phyloP scores from a whole-genome alignment of 2,113 vertebrate species.

The Probosciger aterrimus region DNA sequence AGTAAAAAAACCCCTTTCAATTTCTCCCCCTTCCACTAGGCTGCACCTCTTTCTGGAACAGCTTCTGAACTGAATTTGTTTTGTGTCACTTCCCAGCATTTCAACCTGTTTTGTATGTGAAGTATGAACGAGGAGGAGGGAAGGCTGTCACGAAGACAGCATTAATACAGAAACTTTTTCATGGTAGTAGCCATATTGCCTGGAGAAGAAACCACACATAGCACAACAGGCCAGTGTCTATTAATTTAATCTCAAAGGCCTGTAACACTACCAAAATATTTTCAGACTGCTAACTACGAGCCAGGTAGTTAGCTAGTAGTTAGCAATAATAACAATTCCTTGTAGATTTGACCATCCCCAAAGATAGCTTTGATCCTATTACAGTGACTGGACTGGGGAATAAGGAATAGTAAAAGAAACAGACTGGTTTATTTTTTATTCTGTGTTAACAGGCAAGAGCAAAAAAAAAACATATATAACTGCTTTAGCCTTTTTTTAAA shows the following conservation, averaged over 20 bases:
- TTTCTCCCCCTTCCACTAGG: background rate
- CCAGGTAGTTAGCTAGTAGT: slow-evolving; percentile 39
- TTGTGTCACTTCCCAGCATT: background rate
- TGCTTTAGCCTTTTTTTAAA: slow-evolving; percentile 7
- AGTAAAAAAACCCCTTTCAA: background rate
- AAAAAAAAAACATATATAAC: slow-evolving; percentile 42
- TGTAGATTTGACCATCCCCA: slow-evolving; percentile 67
- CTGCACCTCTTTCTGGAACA: background rate
- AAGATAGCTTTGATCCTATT: slow-evolving; percentile 59
- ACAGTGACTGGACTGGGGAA: slow-evolving; percentile 64
- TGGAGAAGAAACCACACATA: slow-evolving; percentile 47
- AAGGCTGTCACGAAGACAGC: background rate
- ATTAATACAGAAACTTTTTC: slow-evolving; percentile 17
- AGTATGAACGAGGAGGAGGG: background rate
- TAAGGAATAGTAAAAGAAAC: slow-evolving; percentile 37
- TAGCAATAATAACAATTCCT: slow-evolving; percentile 49
- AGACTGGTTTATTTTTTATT: slow-evolving; percentile 55
- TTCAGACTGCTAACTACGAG: slow-evolving; percentile 57
- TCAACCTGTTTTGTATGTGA: background rate
- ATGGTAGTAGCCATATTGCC: slow-evolving; percentile 39
- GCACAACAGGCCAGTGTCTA: slow-evolving; percentile 32
- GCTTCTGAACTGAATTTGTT: background rate
- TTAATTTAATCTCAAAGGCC: slow-evolving; percentile 50
- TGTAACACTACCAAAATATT: slow-evolving; percentile 22
- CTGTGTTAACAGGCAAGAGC: slow-evolving; percentile 38